A percentile compares a stretch with the other conserved stretches of the same genome.
These are phyloP conservation scores for Stictonetta naevosa DNA, from an alignment of 2,113 vertebrate species.

Conservation along the genomic window DNA sequence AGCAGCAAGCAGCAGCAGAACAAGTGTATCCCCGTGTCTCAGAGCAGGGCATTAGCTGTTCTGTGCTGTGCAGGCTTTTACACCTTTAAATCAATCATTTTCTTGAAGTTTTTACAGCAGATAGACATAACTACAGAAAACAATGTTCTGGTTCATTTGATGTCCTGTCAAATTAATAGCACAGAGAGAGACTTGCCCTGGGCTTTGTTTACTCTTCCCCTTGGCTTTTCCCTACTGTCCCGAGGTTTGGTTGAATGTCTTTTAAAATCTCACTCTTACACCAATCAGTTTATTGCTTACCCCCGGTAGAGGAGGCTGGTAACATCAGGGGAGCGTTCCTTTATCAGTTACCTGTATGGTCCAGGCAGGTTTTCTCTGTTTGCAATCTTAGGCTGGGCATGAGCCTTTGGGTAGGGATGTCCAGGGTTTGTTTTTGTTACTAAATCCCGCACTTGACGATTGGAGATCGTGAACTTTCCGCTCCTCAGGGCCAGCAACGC, in stretches of 20 bases:
- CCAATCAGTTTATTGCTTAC: neutral
- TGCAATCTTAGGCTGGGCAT: neutral
- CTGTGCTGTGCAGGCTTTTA: neutral
- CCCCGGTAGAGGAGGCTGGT: neutral
- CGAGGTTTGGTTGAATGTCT: neutral
- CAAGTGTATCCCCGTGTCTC: neutral
- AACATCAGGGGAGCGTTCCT: neutral
- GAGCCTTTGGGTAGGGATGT: neutral
- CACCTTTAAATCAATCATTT: neutral
- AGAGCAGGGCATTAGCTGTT: neutral
- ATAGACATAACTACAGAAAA: neutral
- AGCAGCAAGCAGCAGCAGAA: neutral
- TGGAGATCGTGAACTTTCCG: neutral
- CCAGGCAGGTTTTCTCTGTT: neutral
- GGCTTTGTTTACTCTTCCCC: neutral
- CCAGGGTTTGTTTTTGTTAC: neutral
- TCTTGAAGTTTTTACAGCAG: neutral
- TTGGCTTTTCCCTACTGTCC: neutral
- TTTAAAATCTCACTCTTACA: neutral
- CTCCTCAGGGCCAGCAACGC: neutral
- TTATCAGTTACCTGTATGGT: neutral
- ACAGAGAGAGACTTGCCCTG: neutral
- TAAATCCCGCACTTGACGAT: neutral
- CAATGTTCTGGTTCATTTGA: neutral
- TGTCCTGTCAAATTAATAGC: neutral